A percentile compares a stretch with the other conserved stretches of the same genome.
These are phyloP conservation scores for Cotesia congregata DNA, from an alignment of 2,888 invertebrate genomes.

Conservation along the genomic window DNA sequence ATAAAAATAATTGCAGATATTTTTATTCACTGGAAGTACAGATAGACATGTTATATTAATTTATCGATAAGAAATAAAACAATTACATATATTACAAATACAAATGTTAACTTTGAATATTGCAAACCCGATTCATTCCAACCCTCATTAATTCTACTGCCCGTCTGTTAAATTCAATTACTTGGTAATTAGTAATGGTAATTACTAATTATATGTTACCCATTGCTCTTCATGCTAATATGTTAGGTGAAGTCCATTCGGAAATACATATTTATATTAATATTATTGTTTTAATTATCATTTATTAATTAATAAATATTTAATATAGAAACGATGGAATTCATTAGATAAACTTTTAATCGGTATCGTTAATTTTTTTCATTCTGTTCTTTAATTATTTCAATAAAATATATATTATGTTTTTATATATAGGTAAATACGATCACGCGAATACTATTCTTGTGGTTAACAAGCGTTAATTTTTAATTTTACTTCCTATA, in stretches of 20 bases:
- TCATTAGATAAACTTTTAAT: too few species aligned
- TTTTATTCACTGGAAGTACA: not conserved
- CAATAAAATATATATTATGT: too few species aligned
- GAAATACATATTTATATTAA: too few species aligned
- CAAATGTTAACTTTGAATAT: not conserved
- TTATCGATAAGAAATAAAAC: constrained; percentile 7
- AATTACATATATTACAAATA: constrained; percentile 10
- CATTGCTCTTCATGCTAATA: too few species aligned
- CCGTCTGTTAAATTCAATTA: constrained; percentile 4
- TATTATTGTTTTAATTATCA: too few species aligned
- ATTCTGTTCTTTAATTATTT: too few species aligned
- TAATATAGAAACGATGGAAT: too few species aligned
- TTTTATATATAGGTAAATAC: not conserved
- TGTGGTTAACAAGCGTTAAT: constrained; percentile 23
- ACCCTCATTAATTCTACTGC: not conserved
- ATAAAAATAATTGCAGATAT: not conserved
- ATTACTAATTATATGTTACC: too few species aligned
- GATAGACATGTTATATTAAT: not conserved
- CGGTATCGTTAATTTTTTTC: too few species aligned
- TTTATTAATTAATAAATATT: too few species aligned
- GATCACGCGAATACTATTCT: constrained; percentile 12
- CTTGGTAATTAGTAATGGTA: not conserved
- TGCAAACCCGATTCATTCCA: not conserved
- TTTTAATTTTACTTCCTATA: constrained; percentile 27
- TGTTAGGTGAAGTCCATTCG: too few species aligned